phyloP scores from a whole-genome alignment of 2,113 vertebrate genomes.

The Mesocricetus auratus region DNA sequence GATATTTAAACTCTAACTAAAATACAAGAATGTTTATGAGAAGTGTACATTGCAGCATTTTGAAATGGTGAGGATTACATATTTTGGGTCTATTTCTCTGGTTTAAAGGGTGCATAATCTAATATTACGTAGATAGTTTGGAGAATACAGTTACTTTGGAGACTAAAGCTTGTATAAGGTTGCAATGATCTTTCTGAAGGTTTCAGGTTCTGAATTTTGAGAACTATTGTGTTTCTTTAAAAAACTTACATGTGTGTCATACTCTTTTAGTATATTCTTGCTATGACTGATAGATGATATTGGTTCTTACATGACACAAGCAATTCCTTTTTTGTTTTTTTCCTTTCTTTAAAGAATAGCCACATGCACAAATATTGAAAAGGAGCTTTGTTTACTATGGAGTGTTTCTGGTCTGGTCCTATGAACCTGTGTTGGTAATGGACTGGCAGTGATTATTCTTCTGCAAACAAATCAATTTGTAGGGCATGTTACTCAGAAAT shows the following conservation, averaged over 20 bases:
- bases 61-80: background rate
- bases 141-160: background rate
- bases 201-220: background rate
- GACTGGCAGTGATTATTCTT: background rate
- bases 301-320: background rate
- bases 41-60: background rate
- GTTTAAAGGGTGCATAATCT: background rate
- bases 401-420: background rate
- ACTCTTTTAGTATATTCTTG: background rate
- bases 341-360: background rate
- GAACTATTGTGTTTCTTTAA: background rate
- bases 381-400: background rate
- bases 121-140: background rate
- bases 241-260: background rate
- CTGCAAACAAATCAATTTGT: background rate
- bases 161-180: too few species aligned
- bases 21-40: background rate
- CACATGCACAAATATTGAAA: background rate
- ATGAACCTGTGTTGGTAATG: background rate
- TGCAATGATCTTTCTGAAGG: background rate
- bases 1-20: background rate
- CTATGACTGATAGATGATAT: too few species aligned
- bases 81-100: background rate
- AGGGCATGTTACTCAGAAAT: background rate
- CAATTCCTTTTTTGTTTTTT: background rate